These are phyloP conservation scores for Accipiter cooperii DNA, from an alignment of 2,113 vertebrate genomes.

Conservation along the genomic window DNA sequence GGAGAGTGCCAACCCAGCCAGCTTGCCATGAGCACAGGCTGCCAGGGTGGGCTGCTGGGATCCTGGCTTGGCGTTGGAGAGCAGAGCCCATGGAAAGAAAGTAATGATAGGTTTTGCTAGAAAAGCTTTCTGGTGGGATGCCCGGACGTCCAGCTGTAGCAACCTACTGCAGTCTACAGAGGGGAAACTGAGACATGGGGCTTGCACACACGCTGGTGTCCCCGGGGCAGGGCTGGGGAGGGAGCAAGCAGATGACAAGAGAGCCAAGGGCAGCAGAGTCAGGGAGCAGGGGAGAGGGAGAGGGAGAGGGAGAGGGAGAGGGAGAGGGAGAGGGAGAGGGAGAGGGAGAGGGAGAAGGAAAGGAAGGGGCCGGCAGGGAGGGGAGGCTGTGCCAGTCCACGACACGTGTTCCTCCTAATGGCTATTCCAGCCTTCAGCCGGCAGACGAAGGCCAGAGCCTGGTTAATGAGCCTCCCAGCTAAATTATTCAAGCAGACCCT, in stretches of 20 bases:
- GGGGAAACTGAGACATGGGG: neutral
- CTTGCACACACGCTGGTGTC: accelerated
- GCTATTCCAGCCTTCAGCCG: constrained; percentile 49
- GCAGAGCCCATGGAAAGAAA: neutral
- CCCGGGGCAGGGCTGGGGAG: neutral
- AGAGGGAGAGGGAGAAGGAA: no score
- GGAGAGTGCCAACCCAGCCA: neutral
- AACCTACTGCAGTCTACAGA: neutral
- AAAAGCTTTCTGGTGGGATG: neutral
- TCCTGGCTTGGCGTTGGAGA: neutral
- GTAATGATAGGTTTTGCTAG: neutral
- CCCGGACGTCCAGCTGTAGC: neutral
- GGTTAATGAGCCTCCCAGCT: constrained; percentile 31
- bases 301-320: neutral
- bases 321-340: neutral
- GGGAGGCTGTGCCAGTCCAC: neutral
- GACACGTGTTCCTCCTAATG: neutral
- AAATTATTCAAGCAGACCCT: constrained; percentile 49
- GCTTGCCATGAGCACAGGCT: neutral
- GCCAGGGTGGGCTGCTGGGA: neutral
- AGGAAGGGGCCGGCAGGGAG: no score
- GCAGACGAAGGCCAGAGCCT: constrained; percentile 55
- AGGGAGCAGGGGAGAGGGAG: neutral
- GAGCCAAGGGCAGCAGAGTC: neutral
- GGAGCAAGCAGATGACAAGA: neutral